Conservation (phyloP, 35 echinoderm and acorn worm genomes). For the Heliocidaris tuberculata region DNA sequence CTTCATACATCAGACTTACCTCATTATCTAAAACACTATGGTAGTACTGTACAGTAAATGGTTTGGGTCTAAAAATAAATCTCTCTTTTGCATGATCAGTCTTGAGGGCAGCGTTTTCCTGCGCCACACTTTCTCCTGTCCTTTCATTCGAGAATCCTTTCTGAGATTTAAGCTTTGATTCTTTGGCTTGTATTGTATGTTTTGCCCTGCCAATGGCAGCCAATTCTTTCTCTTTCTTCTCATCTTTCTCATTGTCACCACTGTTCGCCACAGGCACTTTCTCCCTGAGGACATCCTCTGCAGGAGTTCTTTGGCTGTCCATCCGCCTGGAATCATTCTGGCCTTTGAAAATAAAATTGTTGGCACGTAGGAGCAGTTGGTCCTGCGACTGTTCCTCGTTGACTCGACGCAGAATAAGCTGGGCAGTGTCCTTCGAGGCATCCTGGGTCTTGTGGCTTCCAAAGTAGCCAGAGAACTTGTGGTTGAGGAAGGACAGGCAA, state of each 20-base stretch:
- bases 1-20: slow-evolving; percentile 6
- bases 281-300: neutral
- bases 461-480: neutral
- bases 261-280: neutral
- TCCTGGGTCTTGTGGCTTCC: neutral
- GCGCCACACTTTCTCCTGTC: slow-evolving; percentile 26
- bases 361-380: neutral
- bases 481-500: neutral
- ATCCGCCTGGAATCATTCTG: neutral
- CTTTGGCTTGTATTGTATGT: neutral
- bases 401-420: neutral
- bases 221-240: neutral
- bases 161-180: neutral
- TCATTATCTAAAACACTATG: slow-evolving; percentile 31
- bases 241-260: neutral
- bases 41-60: slow-evolving; percentile 38
- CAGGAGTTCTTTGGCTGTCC: neutral
- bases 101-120: neutral
- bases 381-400: neutral
- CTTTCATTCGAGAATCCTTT: neutral
- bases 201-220: neutral
- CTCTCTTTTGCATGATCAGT: neutral
- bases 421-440: neutral
- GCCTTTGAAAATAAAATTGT: neutral
- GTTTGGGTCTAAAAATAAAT: slow-evolving; percentile 20